Base-by-base conservation (phyloP, 1,140 invertebrate species). In the Temnothorax longispinosus region DNA sequence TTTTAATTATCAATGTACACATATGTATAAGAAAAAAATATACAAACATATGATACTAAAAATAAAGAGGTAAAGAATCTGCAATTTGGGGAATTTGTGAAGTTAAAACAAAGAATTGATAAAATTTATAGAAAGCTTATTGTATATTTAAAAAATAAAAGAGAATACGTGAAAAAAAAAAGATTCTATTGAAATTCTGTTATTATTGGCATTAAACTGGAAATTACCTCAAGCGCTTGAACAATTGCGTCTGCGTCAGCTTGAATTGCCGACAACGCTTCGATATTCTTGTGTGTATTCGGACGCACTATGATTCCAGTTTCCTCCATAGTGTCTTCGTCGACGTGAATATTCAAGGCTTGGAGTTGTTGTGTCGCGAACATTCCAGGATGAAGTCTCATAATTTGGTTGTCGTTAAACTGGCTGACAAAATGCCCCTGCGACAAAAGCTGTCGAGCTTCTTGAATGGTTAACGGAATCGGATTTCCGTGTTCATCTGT, bases 401-500 rank as follows among this genome's bases (percentile, higher is more conserved):
- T 95, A 6, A 93, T 93, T 86, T 95, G 95, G 5, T 92, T 92
- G 58, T 95, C 91, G 44, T 92, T 93, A 87, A 94, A 89, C 86
- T 96, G 93, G 94, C 93, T 94, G 62, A 96, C 91, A 69, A 96
- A 93, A 64, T 94, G 95, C 80, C 96, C 96, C 67, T 96, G 94
- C 0, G 96, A 94, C 21, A 96, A 86, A 85, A 96, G 92, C 52
- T 96, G 95, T 78, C 95, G 93, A 10, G 97, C 97, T 92, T 97
- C 96, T 90, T 96, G 96, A 88, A 97, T 96, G 0, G 97, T 97
- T 86, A 97, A 96, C 76, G 96, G 96, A 47, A 97, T 95, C 8
- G 97, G 96, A 93, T 97, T 97, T 15, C 97, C 97, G 74, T 97
- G 96, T 87, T 96, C 96, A 94, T 97, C 97, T 4, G 96, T 96